Percentiles rank a stretch among this genome's conserved stretches.
phyloP scores from a whole-genome alignment of 1,140 invertebrate genomes.

The Diplogasteroides magnus region DNA sequence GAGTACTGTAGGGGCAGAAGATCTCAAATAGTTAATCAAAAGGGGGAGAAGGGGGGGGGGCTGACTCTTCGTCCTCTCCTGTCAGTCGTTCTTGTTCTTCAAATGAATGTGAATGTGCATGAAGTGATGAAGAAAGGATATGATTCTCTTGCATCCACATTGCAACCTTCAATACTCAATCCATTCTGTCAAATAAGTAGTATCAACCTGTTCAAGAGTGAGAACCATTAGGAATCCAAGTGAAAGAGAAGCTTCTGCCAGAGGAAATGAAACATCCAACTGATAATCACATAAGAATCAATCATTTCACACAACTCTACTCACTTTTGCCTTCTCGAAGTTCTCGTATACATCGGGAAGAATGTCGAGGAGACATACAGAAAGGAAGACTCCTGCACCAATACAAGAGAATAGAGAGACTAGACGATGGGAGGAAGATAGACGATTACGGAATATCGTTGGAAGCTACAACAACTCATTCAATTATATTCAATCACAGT shows the following conservation, averaged over 20 bases:
- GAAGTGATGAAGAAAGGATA: slow-evolving; percentile 14
- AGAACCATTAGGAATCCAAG: slow-evolving; percentile 48
- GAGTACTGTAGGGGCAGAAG: slow-evolving; percentile 21
- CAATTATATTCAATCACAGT: background rate
- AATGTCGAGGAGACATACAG: slow-evolving; percentile 47
- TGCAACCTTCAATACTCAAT: slow-evolving; percentile 36
- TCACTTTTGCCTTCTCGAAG: slow-evolving; percentile 33
- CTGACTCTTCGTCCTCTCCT: background rate
- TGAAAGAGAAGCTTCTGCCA: slow-evolving; percentile 44
- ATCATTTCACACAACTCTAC: background rate
- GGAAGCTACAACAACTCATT: background rate
- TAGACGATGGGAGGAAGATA: background rate
- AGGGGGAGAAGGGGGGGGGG: background rate
- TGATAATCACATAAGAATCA: slow-evolving; percentile 8
- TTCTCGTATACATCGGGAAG: slow-evolving; percentile 46
- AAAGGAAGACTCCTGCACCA: slow-evolving; percentile 45
- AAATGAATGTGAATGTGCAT: slow-evolving; percentile 12
- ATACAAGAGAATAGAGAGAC: background rate
- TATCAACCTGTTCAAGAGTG: slow-evolving; percentile 47
- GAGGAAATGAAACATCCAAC: slow-evolving; percentile 36
- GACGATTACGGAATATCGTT: background rate
- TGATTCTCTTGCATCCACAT: slow-evolving; percentile 16
- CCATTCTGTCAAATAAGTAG: no score
- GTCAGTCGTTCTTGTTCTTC: slow-evolving; percentile 16
- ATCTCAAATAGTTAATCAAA: background rate